Base-by-base conservation (phyloP, 2,888 invertebrate species). In the Drosophila nr. perissopoda region DNA sequence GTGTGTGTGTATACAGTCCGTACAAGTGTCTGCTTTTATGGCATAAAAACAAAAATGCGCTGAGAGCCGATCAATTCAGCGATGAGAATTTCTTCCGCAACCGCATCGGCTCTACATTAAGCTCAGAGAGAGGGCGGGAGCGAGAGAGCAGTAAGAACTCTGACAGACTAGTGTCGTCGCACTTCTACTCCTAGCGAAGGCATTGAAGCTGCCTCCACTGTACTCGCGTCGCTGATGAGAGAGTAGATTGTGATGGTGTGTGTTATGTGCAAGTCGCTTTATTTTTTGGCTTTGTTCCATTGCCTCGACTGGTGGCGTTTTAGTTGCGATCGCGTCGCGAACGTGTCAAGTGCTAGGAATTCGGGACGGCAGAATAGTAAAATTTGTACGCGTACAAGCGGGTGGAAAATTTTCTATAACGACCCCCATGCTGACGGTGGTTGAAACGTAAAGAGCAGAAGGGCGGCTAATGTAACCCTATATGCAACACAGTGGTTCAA, bases 301-400 rank as follows among this genome's bases (percentile, higher is more conserved):
- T 72, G 74, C 73, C 70, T 70, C 72, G 71, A 74, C 78, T 77
- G 69, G 70, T 78, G 64, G 75, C 73, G 80, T 85, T 81, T 92
- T 87, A 92, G 91, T 92, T 83, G 89, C 78, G 92, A 92, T 92
- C 92, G 89, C 88, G 87, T 64, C 81, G 85, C 83, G 84, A 88
- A 78, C 82, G 84, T 83, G 89, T 82, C 63, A 85, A 87, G 90
- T 89, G 82, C 79, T 64, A 62, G 49, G 53, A 62, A 54, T 25
- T 58, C 36, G 56, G 34, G 58, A 63, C 56, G 63, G 65, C 62
- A 53, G 65, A 63, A 49, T 54, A 67, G 8, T 25, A 25, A 27
- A 16, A 54, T 63, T 69, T 66, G 67, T 51, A 25, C 46, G 8
- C 8, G 25, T 42, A 42, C 21, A 52, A 61, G 74, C 78, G 79